Evolutionary conservation across 2,113 vertebrate genomes (phyloP).

Genomic region (Capra hircus): DNA sequence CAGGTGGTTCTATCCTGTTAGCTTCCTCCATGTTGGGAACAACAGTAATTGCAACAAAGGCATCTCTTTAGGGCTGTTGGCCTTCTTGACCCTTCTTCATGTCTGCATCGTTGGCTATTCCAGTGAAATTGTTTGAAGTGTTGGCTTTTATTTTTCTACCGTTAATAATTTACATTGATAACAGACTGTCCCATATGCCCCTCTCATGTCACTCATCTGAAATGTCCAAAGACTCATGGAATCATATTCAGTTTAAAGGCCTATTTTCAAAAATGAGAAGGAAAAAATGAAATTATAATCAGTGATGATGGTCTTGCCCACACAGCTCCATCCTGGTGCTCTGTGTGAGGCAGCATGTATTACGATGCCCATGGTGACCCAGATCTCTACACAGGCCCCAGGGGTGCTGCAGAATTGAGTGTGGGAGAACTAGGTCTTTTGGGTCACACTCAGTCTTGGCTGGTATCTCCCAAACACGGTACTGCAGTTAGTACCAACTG

Average conservation of each 20-base stretch:
- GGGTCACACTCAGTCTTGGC: background rate
- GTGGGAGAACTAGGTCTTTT: background rate
- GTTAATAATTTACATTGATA: background rate
- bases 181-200: background rate
- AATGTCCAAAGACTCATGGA: background rate
- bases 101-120: background rate
- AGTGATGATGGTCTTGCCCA: background rate
- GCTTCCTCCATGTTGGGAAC: background rate
- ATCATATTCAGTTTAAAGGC: background rate
- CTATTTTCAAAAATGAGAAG: background rate
- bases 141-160: background rate
- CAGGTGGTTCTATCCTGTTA: background rate
- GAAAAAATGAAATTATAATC: background rate
- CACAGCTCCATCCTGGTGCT: background rate
- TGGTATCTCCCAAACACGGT: background rate
- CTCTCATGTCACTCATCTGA: background rate
- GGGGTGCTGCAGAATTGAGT: background rate
- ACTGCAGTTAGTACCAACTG: background rate
- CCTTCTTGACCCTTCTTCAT: background rate
- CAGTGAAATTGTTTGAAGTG: background rate
- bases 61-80: background rate
- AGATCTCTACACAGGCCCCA: background rate
- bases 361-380: fast-evolving
- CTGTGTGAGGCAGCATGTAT: fast-evolving
- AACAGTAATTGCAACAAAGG: background rate